A percentile compares a stretch with the other conserved stretches of the same genome.
Conservation (phyloP, 1,140 invertebrate species). For the Diabrotica undecimpunctata region DNA sequence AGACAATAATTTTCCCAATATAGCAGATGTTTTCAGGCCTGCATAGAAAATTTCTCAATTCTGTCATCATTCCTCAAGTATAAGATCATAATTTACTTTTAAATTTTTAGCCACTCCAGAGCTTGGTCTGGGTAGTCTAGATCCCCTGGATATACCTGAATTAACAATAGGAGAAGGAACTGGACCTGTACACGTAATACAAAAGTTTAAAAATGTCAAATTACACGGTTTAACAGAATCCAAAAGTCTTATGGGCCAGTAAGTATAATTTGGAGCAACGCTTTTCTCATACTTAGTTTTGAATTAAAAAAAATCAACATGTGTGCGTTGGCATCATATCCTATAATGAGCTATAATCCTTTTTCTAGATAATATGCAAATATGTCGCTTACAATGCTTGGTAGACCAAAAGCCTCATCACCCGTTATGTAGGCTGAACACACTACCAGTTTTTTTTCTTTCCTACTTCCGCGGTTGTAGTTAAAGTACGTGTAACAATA, state of each 20-base stretch:
- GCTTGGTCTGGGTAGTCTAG: slow-evolving; percentile 51
- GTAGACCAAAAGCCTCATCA: too few species aligned
- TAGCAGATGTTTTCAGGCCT: too few species aligned
- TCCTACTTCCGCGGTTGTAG: too few species aligned
- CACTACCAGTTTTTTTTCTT: too few species aligned
- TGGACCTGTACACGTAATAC: slow-evolving; percentile 56
- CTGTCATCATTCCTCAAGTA: background rate
- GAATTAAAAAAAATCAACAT: background rate
- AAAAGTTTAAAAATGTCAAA: slow-evolving; percentile 57
- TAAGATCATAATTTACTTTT: too few species aligned
- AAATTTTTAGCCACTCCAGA: slow-evolving; percentile 51
- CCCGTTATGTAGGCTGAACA: too few species aligned
- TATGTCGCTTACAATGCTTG: too few species aligned
- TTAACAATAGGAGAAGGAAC: slow-evolving; percentile 55
- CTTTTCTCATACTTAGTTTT: background rate
- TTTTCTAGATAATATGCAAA: background rate
- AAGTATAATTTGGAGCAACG: slow-evolving; percentile 28
- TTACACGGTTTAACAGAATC: slow-evolving; percentile 55
- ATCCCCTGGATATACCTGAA: slow-evolving; percentile 54
- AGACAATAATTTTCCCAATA: too few species aligned
- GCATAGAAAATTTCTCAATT: background rate
- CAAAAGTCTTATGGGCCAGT: slow-evolving; percentile 52
- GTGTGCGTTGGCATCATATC: too few species aligned
- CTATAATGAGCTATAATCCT: too few species aligned
- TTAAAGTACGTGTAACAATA: too few species aligned